Base-by-base conservation (phyloP, 2,888 invertebrate genomes). In the Melipona bicolor region DNA sequence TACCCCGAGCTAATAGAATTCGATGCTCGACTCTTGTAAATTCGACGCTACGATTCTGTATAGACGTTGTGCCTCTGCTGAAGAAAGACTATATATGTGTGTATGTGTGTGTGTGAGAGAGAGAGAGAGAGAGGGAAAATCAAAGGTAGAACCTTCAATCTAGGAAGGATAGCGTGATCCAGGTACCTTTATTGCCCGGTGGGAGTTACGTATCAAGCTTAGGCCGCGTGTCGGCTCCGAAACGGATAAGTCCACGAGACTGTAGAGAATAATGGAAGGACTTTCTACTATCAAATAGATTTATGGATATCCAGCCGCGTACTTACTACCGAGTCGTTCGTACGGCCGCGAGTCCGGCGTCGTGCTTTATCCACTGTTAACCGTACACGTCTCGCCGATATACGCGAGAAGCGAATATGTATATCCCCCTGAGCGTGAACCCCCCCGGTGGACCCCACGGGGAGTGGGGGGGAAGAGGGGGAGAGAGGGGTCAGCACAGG, bases 251-350 rank as follows among this genome's bases (percentile, higher is more conserved):
- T 92, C 91, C 89, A 82, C 87, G 32, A 84, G 88, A 88, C 90
- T 84, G 89, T 84, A 86, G 88, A 90, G 91, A 93, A 93, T 93
- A 93, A 93, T 92, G 91, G 91, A 91, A 88, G 91, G 90, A 94
- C 94, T 94, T 94, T 94, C 93, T 94, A 94, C 93, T 92, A 93
- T 93, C 92, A 92, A 93, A 90, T 92, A 93, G 93, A 94, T 94
- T 94, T 93, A 94, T 94, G 93, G 92, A 93, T 93, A 92, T 92
- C 92, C 91, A 89, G 87, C 88, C 89, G 88, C 64, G 90, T 89
- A 89, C 88, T 88, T 83, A 90, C 90, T 90, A 88, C 89, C 85
- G 88, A 89, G 88, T n/a, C n/a, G 89, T 89, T 88, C 87, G 86
- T 89, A 89, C 71, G 77, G 88, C 87, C 87, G 77, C 83, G 82